These are phyloP conservation scores for Asbolus verrucosus DNA, from an alignment of 1,140 invertebrate species.

Conservation along the genomic window DNA sequence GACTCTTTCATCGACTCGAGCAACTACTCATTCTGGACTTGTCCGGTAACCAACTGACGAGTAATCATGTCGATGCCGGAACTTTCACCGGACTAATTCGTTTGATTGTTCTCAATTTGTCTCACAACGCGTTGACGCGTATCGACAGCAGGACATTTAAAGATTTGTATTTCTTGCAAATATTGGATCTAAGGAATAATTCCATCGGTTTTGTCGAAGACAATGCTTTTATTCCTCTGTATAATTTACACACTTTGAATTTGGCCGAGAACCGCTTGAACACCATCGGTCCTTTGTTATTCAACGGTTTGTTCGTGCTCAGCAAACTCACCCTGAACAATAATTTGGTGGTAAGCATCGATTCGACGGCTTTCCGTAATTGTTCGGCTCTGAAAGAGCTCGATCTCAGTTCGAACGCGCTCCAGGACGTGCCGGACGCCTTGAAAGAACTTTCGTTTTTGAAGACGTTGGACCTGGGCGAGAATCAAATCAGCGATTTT, in stretches of 20 bases:
- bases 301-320: constrained; percentile 87
- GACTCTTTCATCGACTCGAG: constrained; percentile 85
- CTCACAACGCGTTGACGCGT: constrained; percentile 83
- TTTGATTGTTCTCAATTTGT: constrained; percentile 86
- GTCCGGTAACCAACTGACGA: constrained; percentile 86
- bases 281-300: constrained; percentile 82
- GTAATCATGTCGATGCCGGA: constrained; percentile 83
- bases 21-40: constrained; percentile 88
- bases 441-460: constrained; percentile 84
- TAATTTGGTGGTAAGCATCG: constrained; percentile 84
- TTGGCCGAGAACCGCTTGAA: constrained; percentile 87
- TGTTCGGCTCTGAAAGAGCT: constrained; percentile 91
- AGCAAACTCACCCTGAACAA: constrained; percentile 87
- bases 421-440: constrained; percentile 84
- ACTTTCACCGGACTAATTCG: constrained; percentile 87
- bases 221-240: constrained; percentile 86
- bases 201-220: constrained; percentile 88
- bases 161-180: constrained; percentile 88
- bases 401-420: constrained; percentile 87
- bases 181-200: constrained; percentile 88
- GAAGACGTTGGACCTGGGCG: constrained; percentile 87
- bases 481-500: constrained; percentile 86
- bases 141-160: constrained; percentile 89
- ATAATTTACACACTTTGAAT: constrained; percentile 88
- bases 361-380: constrained; percentile 88